A percentile compares a stretch with the other conserved stretches of the same genome.
These are phyloP conservation scores for Tragopan temminckii DNA, from an alignment of 2,797 vertebrate genomes.

Conservation along the genomic window DNA sequence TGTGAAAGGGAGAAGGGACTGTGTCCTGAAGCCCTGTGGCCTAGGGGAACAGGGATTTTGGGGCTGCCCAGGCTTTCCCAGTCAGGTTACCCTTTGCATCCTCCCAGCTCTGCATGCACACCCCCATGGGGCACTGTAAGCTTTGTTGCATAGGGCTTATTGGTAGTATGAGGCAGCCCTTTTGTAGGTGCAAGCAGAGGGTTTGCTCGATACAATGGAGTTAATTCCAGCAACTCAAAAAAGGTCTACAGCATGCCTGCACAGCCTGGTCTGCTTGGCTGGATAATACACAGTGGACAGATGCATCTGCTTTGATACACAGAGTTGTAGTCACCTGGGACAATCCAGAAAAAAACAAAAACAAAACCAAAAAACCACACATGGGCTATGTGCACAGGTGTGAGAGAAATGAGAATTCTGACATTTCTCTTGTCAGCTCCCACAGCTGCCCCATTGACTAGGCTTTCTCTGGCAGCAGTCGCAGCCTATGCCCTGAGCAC, in stretches of 20 bases:
- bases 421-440: background rate
- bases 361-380: background rate
- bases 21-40: background rate
- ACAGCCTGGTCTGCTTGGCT: background rate
- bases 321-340: background rate
- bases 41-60: background rate
- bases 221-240: background rate
- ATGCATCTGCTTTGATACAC: background rate
- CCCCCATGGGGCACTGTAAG: background rate
- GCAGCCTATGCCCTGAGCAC: background rate
- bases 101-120: rapidly evolving
- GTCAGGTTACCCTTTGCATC: background rate
- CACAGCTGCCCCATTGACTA: rapidly evolving
- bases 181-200: background rate
- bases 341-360: background rate
- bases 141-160: background rate
- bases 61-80: background rate
- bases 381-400: background rate
- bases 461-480: background rate
- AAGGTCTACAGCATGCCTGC: background rate
- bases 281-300: rapidly evolving
- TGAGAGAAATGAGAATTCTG: background rate
- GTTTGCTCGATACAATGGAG: background rate
- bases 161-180: rapidly evolving
- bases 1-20: background rate